Conservation (phyloP, 1,140 invertebrate species). For the Drosophila lacertosa region DNA sequence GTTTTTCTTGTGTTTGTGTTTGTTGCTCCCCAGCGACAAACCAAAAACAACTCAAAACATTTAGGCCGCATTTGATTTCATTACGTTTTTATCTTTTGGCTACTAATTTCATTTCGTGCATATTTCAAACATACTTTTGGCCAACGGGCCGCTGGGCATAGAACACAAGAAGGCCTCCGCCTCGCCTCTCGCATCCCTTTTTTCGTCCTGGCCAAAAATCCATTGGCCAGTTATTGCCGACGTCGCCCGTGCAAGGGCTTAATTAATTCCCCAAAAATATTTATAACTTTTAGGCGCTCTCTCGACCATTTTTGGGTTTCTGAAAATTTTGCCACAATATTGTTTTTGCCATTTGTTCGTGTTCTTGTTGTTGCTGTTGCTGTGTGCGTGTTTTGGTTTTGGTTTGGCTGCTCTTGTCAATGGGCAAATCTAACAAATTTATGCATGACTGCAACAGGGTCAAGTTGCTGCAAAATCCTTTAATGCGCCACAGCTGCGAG, state of each 20-base stretch:
- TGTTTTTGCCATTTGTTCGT: constrained; percentile 39
- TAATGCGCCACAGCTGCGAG: constrained; percentile 66
- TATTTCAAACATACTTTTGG: constrained; percentile 55
- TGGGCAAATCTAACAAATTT: constrained; percentile 79
- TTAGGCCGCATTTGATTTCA: constrained; percentile 81
- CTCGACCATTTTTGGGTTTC: constrained; percentile 41
- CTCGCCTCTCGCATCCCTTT: neutral
- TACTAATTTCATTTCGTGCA: constrained; percentile 72
- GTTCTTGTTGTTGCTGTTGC: constrained; percentile 6
- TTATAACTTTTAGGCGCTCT: constrained; percentile 67
- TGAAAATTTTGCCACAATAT: constrained; percentile 47
- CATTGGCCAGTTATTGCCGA: constrained; percentile 2
- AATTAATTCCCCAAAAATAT: constrained; percentile 78
- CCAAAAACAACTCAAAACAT: constrained; percentile 56
- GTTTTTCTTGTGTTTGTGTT: constrained; percentile 42
- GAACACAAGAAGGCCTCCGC: neutral
- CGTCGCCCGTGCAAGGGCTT: constrained; percentile 52
- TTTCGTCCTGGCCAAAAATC: neutral
- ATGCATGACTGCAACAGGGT: constrained; percentile 81
- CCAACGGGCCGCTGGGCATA: neutral
- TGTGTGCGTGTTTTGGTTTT: constrained; percentile 33
- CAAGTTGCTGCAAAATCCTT: constrained; percentile 75
- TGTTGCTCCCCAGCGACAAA: constrained; percentile 54
- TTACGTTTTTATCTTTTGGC: constrained; percentile 79
- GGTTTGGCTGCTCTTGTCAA: constrained; percentile 59